These are phyloP conservation scores for Sanderia malayensis DNA, from an alignment of 30 jellyfish, hydroid and myxozoan genomes.

Conservation along the genomic window DNA sequence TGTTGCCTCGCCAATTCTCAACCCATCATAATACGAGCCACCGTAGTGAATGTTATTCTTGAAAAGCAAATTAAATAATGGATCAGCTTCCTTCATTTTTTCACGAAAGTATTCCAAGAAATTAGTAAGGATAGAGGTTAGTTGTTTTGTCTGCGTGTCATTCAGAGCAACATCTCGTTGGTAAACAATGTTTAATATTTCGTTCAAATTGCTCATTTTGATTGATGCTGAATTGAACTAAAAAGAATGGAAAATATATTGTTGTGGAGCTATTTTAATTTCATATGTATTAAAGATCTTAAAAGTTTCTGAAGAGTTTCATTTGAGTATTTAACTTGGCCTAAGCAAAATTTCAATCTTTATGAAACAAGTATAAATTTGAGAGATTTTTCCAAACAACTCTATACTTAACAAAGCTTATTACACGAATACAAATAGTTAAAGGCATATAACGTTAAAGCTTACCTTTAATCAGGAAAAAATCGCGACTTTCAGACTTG, in stretches of 20 bases:
- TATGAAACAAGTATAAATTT: too few species aligned
- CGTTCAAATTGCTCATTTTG: neutral
- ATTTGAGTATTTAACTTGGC: too few species aligned
- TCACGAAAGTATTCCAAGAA: neutral
- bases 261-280: too few species aligned
- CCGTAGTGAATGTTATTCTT: neutral
- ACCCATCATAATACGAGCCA: slow-evolving; percentile 29
- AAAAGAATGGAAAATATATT: neutral
- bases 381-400: too few species aligned
- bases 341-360: too few species aligned
- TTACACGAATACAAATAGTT: too few species aligned
- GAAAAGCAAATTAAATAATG: neutral
- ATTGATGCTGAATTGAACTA: neutral
- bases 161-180: neutral
- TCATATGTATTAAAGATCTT: too few species aligned
- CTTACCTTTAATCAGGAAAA: too few species aligned
- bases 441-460: too few species aligned
- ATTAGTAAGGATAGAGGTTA: neutral
- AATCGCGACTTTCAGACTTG: too few species aligned
- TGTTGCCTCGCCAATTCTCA: slow-evolving; percentile 29
- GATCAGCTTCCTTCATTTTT: neutral
- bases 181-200: neutral
- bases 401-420: too few species aligned
- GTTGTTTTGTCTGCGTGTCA: neutral
- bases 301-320: too few species aligned